phyloP scores from a whole-genome alignment of 2,888 invertebrate species.

The Watsonalla cultraria region DNA sequence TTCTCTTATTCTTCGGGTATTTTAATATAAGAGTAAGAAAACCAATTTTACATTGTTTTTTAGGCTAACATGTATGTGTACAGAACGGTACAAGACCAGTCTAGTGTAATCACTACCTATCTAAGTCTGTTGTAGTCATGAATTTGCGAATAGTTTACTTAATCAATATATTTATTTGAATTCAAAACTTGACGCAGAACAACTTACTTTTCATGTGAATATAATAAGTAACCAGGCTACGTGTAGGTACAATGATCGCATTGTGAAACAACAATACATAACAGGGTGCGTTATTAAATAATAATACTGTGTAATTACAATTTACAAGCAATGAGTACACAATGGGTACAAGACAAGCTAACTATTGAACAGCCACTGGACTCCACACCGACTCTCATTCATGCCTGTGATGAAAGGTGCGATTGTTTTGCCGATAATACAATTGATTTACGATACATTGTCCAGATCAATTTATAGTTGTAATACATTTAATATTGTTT shows the following conservation, averaged over 20 bases:
- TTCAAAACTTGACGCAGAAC: no score
- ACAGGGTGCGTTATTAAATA: background rate
- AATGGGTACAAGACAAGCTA: background rate
- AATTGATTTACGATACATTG: background rate
- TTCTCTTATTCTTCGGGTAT: no score
- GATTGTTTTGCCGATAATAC: background rate
- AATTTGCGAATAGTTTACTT: no score
- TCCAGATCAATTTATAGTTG: background rate
- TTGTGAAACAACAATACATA: slow-evolving; percentile 18
- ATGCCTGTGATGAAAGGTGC: background rate
- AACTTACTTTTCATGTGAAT: no score
- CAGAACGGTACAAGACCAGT: no score
- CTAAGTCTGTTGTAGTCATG: no score
- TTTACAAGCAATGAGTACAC: background rate
- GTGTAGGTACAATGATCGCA: slow-evolving; percentile 9
- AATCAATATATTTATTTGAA: no score
- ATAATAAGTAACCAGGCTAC: no score
- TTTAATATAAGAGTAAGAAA: no score
- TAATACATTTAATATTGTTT: background rate
- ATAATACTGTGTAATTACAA: background rate
- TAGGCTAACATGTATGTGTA: no score
- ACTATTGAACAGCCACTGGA: background rate
- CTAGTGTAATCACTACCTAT: no score
- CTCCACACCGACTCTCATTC: background rate
- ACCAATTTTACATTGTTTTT: no score